Conservation (phyloP, 2,888 invertebrate genomes). For the Acleris laterana region DNA sequence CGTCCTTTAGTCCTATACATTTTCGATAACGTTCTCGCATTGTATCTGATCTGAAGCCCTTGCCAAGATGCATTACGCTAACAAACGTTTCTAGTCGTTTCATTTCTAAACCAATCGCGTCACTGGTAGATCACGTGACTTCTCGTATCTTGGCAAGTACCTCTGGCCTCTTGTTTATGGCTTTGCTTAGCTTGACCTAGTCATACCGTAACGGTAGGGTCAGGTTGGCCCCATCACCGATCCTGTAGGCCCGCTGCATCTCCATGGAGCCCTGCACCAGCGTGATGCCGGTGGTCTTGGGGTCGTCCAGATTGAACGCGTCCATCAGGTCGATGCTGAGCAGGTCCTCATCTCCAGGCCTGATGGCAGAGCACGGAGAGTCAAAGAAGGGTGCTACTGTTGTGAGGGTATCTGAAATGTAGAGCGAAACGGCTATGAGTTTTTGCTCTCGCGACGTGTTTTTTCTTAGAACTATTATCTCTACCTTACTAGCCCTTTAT, state of each 20-base stretch:
- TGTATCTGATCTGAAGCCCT: no score
- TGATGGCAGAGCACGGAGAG: conserved; percentile 59
- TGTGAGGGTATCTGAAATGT: conserved; percentile 52
- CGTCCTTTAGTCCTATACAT: neutral
- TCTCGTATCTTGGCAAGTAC: no score
- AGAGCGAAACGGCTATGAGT: no score
- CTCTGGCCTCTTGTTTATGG: no score
- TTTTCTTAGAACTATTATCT: no score
- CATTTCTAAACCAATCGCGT: no score
- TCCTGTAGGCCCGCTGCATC: conserved; percentile 91
- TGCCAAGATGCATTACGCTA: no score
- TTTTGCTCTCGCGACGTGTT: no score
- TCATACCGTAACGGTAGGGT: conserved; percentile 88
- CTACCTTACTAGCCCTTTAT: no score
- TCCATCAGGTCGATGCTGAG: conserved; percentile 93
- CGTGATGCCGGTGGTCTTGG: conserved; percentile 87
- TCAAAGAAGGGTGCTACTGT: conserved; percentile 50
- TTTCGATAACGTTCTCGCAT: neutral
- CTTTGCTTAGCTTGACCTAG: no score
- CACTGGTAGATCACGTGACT: no score
- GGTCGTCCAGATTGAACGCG: conserved; percentile 88
- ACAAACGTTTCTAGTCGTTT: no score
- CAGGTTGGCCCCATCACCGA: conserved; percentile 89
- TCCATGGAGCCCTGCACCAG: conserved; percentile 90
- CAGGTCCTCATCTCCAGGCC: conserved; percentile 90